These are phyloP conservation scores for Parus major DNA, from an alignment of 2,113 vertebrate species.

Conservation along the genomic window DNA sequence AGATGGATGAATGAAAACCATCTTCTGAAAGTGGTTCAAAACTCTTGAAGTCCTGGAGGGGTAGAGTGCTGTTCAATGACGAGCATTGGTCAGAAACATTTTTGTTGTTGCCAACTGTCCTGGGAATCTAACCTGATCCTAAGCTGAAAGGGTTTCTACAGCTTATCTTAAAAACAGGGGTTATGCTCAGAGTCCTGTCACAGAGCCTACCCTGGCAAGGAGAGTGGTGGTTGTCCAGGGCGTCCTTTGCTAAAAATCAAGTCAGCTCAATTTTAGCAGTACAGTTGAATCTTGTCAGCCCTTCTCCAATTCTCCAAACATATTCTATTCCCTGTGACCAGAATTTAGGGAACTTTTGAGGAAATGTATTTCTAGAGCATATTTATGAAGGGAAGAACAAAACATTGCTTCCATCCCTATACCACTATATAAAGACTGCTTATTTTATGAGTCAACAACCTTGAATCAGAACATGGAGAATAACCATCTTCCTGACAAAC, in stretches of 20 bases:
- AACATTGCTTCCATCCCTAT: not conserved
- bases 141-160: not conserved
- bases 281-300: not conserved
- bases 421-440: not conserved
- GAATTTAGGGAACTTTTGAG: not conserved
- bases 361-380: not conserved
- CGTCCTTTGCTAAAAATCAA: not conserved
- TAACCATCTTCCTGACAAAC: conserved; percentile 4
- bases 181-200: not conserved
- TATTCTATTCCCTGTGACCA: not conserved
- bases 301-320: not conserved
- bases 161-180: not conserved
- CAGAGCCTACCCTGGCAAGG: not conserved
- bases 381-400: not conserved
- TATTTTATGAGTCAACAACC: conserved; percentile 1
- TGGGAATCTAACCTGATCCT: not conserved
- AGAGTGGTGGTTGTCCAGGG: not conserved
- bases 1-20: conserved; percentile 37
- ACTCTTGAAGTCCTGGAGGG: not conserved
- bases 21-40: not conserved
- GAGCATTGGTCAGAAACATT: not conserved
- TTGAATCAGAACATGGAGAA: conserved; percentile 1
- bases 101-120: not conserved
- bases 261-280: not conserved
- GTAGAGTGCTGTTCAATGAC: not conserved